These are phyloP conservation scores for Sceloporus tristichus DNA, from an alignment of 2,113 vertebrate genomes.

Conservation along the genomic window DNA sequence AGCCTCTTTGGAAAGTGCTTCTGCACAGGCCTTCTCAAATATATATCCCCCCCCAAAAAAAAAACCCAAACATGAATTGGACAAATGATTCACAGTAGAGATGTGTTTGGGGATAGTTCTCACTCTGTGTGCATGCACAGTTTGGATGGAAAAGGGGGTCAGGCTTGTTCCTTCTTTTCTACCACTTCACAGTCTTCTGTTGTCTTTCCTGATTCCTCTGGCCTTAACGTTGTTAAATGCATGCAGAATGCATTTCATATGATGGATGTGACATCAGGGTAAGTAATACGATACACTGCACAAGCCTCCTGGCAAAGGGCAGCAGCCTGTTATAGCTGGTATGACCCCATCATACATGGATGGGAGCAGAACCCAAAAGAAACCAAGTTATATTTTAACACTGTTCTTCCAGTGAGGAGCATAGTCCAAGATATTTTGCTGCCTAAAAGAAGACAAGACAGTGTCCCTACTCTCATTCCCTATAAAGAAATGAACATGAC, in stretches of 20 bases:
- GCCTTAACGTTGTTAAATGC: no score
- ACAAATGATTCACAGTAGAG: not conserved
- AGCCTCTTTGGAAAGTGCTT: fast-evolving
- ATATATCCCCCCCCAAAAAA: not conserved
- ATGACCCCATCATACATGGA: not conserved
- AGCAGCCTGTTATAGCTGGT: not conserved
- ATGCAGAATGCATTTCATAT: not conserved
- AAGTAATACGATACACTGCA: not conserved
- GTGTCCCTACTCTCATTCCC: not conserved
- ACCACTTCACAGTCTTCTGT: not conserved
- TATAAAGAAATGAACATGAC: not conserved
- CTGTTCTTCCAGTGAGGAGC: not conserved
- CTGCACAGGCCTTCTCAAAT: not conserved
- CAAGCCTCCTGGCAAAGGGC: no score
- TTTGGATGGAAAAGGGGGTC: not conserved
- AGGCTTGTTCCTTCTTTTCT: not conserved
- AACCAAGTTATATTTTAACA: not conserved
- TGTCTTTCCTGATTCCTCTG: not conserved
- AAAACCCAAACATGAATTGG: not conserved
- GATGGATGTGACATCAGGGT: not conserved
- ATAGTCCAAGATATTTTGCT: not conserved
- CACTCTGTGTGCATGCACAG: fast-evolving
- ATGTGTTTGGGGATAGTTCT: not conserved
- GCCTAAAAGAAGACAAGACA: not conserved
- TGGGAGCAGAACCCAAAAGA: not conserved